phyloP scores from a whole-genome alignment of 2,797 vertebrate genomes.

The Poecilia picta region DNA sequence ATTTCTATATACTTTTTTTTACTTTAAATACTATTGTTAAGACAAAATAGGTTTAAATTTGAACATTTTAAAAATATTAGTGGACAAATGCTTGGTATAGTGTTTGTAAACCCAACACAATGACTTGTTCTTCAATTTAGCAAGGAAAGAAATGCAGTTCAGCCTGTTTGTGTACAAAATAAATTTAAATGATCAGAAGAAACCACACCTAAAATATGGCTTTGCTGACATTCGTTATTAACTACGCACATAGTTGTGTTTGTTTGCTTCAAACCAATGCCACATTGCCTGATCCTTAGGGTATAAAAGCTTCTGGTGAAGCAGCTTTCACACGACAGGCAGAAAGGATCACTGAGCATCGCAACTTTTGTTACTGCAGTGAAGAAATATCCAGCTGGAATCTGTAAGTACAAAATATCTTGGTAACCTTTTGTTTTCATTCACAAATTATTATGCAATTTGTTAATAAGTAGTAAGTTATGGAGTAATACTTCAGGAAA shows the following conservation, averaged over 20 bases:
- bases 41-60: no score
- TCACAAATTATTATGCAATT: no score
- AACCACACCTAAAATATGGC: neutral
- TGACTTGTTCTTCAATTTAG: neutral
- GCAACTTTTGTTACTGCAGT: neutral
- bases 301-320: neutral
- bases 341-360: neutral
- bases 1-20: no score
- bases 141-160: neutral
- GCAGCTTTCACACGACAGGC: neutral
- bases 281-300: neutral
- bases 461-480: no score
- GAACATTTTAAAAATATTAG: no score
- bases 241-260: neutral
- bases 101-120: neutral
- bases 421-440: no score
- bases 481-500: no score
- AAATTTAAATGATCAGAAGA: neutral
- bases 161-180: neutral
- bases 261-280: neutral
- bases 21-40: no score
- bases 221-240: neutral
- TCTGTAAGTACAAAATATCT: conserved; percentile 6
- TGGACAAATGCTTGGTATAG: neutral
- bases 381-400: neutral